These are phyloP conservation scores for Sitta carolinensis DNA, from an alignment of 2,797 vertebrate genomes.

Conservation along the genomic window DNA sequence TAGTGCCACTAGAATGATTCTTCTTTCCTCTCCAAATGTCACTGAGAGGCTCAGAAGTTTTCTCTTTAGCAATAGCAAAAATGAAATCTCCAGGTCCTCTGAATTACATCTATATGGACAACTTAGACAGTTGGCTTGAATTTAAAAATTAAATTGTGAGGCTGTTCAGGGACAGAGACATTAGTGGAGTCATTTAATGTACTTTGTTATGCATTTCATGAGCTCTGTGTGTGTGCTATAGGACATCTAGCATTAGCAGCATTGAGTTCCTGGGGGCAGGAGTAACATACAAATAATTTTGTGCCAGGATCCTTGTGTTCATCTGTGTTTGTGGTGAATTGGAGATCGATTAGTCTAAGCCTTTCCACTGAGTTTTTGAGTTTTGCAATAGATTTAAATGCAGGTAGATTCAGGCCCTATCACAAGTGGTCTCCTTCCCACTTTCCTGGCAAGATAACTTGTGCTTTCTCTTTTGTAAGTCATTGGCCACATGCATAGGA, in stretches of 20 bases:
- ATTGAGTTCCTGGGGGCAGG: background rate
- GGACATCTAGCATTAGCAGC: background rate
- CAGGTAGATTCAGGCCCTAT: background rate
- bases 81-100: background rate
- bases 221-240: background rate
- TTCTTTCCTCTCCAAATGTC: background rate
- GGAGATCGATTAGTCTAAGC: background rate
- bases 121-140: background rate
- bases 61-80: background rate
- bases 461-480: background rate
- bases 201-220: background rate
- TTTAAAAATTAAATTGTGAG: background rate
- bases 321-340: background rate
- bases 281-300: background rate
- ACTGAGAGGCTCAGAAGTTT: background rate
- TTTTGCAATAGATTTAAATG: background rate
- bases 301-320: background rate
- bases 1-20: background rate
- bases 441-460: background rate
- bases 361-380: background rate
- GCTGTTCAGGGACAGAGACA: background rate
- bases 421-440: background rate
- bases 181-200: background rate
- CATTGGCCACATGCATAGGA: background rate
- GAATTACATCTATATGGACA: background rate